phyloP scores from a whole-genome alignment of 2,797 vertebrate species.

The Melanotaenia boesemani region DNA sequence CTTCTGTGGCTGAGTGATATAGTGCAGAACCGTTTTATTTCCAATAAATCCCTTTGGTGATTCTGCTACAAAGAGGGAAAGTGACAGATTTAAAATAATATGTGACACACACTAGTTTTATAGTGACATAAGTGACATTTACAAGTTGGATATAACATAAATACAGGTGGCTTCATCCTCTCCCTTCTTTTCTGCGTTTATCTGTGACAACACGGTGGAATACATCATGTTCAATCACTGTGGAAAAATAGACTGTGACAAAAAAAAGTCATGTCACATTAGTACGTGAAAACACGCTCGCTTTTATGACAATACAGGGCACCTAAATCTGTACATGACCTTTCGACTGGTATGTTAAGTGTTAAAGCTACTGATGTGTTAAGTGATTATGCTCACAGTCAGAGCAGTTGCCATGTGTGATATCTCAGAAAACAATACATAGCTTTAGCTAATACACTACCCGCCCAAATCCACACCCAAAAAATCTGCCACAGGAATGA shows the following conservation, averaged over 20 bases:
- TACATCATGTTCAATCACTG: not conserved
- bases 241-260: slow-evolving; percentile 3
- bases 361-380: slow-evolving; percentile 34
- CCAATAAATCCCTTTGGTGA: slow-evolving; percentile 30
- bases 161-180: not conserved
- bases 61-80: slow-evolving; percentile 11
- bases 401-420: slow-evolving; percentile 27
- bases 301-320: slow-evolving; percentile 29
- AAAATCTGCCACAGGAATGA: slow-evolving; percentile 53
- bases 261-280: slow-evolving; percentile 5
- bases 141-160: slow-evolving; percentile 3
- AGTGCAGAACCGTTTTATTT: slow-evolving; percentile 42
- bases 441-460: slow-evolving; percentile 16
- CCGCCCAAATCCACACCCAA: slow-evolving; percentile 60
- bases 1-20: slow-evolving; percentile 19
- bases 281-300: slow-evolving; percentile 6
- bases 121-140: not conserved
- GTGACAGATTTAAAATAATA: slow-evolving; percentile 16
- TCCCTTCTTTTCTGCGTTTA: not conserved
- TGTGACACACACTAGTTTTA: not conserved
- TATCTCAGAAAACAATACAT: slow-evolving; percentile 51
- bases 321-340: slow-evolving; percentile 17
- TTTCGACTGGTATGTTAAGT: slow-evolving; percentile 38
- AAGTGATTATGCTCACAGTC: slow-evolving; percentile 16
- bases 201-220: slow-evolving; percentile 7